Evolutionary conservation across 2,113 vertebrate species (phyloP).

Genomic region (Cochlearius cochlearius): DNA sequence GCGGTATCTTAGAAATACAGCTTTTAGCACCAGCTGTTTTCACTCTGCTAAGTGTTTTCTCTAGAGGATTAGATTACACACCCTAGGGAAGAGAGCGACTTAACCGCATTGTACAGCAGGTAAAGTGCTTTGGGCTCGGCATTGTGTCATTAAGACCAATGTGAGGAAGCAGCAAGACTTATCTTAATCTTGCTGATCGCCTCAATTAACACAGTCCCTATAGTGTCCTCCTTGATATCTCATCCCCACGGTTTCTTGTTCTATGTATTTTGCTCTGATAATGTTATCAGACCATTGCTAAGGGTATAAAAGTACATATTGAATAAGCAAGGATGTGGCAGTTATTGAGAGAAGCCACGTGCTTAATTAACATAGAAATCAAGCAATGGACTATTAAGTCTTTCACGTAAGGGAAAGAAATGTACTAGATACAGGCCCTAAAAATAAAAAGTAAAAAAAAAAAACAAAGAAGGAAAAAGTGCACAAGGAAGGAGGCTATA

Average conservation of each 20-base stretch:
- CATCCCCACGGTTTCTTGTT: slow-evolving; percentile 23
- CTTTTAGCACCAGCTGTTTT: slow-evolving; percentile 44
- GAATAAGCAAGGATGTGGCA: not conserved
- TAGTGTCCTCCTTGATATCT: slow-evolving; percentile 16
- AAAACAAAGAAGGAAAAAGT: not conserved
- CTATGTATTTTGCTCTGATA: slow-evolving; percentile 15
- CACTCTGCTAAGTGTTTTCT: slow-evolving; percentile 48
- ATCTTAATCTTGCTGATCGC: slow-evolving; percentile 53
- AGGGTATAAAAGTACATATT: not conserved
- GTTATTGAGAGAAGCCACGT: not conserved
- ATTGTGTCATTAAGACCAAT: slow-evolving; percentile 33
- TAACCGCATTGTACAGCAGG: slow-evolving; percentile 46
- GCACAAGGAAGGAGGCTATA: not conserved
- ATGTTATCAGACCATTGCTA: slow-evolving; percentile 39
- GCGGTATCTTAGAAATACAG: not conserved
- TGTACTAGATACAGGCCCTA: not conserved
- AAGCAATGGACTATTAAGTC: not conserved
- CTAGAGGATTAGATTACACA: slow-evolving; percentile 36
- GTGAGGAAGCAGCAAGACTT: slow-evolving; percentile 31
- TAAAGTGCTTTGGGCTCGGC: slow-evolving; percentile 46
- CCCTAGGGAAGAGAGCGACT: slow-evolving; percentile 21
- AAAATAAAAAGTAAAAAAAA: not conserved
- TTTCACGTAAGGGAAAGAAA: not conserved
- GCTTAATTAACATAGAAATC: slow-evolving; percentile 53
- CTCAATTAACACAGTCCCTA: slow-evolving; percentile 39